Conservation (phyloP, 2,888 invertebrate genomes). For the Lithophane leautieri region DNA sequence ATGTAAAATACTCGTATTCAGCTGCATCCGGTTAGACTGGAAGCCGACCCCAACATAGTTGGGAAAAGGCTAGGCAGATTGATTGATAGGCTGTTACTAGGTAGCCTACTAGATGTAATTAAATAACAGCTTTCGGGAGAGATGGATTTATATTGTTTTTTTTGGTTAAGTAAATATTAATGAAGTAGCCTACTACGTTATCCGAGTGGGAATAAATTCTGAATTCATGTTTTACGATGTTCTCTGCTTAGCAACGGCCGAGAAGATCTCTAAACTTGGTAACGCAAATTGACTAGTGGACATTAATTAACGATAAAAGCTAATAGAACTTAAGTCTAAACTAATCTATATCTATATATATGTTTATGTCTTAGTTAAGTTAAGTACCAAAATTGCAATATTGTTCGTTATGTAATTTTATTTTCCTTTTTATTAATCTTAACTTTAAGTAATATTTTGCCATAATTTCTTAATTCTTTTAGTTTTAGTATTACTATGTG, state of each 20-base stretch:
- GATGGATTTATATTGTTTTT: conserved; percentile 1
- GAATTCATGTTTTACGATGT: too few relatives aligned
- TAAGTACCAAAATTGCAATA: too few relatives aligned
- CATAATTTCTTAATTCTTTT: too few relatives aligned
- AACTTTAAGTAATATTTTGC: too few relatives aligned
- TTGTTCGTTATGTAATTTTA: too few relatives aligned
- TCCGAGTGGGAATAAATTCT: not conserved
- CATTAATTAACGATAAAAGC: not conserved
- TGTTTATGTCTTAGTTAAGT: too few relatives aligned
- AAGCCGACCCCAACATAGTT: too few relatives aligned
- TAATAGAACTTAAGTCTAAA: not conserved
- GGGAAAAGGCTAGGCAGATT: too few relatives aligned
- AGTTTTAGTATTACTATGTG: too few relatives aligned
- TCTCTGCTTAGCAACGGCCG: not conserved
- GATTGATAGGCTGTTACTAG: conserved; percentile 30
- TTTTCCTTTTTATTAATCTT: too few relatives aligned
- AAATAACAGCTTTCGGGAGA: conserved; percentile 12
- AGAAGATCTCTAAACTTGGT: not conserved
- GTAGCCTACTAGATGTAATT: conserved; percentile 32
- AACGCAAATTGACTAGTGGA: not conserved
- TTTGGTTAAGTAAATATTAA: not conserved
- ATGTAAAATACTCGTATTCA: too few relatives aligned
- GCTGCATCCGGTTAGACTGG: too few relatives aligned
- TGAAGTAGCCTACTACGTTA: not conserved
- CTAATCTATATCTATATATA: not conserved